These are phyloP conservation scores for Bilobella aurantiaca DNA, from an alignment of 1,140 invertebrate genomes.

Conservation along the genomic window DNA sequence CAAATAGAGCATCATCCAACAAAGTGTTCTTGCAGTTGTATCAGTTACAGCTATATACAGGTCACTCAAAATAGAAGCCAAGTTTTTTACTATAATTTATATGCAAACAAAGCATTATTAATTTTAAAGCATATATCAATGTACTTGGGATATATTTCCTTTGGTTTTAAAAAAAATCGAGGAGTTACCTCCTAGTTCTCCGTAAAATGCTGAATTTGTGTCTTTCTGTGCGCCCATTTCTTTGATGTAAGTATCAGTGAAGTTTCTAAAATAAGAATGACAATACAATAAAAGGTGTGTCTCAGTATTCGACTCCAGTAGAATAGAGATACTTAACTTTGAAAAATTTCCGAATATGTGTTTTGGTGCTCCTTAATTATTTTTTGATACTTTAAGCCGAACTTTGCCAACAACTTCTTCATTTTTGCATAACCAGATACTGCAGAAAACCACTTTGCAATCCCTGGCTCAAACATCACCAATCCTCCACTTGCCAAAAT, in stretches of 20 bases:
- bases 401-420: not conserved
- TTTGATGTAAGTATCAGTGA: slow-evolving; percentile 19
- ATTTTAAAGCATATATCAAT: too few species aligned
- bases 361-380: slow-evolving; percentile 4
- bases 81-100: not conserved
- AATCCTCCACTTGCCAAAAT: not conserved
- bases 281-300: too few species aligned
- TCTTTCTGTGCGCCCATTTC: slow-evolving; percentile 20
- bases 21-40: not conserved
- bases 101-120: not conserved
- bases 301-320: too few species aligned
- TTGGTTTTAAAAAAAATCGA: not conserved
- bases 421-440: not conserved
- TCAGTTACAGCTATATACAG: slow-evolving; percentile 2
- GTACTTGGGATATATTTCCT: too few species aligned
- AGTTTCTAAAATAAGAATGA: too few species aligned
- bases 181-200: slow-evolving; percentile 11
- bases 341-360: slow-evolving; percentile 1
- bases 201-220: slow-evolving; percentile 17
- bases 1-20: slow-evolving; percentile 76
- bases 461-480: slow-evolving; percentile 5
- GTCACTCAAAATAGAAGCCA: not conserved
- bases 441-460: slow-evolving; percentile 2
- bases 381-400: not conserved
- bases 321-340: too few species aligned